phyloP scores from a whole-genome alignment of 2,888 invertebrate genomes.

The Apamea anceps region DNA sequence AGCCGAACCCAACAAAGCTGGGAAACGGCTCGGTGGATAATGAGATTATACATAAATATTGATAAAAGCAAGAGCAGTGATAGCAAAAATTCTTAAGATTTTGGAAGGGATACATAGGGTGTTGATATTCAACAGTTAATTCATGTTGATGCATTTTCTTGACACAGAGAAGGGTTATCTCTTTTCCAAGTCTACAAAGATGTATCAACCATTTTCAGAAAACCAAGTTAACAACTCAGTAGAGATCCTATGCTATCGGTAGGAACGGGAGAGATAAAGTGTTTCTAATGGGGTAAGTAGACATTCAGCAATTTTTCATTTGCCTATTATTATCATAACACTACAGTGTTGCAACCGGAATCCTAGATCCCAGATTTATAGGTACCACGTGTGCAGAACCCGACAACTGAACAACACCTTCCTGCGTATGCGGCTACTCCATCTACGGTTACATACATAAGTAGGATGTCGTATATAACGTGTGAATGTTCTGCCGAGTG shows the following conservation, averaged over 20 bases:
- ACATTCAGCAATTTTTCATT: background rate
- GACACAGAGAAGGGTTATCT: background rate
- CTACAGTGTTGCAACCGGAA: background rate
- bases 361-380: slow-evolving; percentile 7
- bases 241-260: background rate
- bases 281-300: background rate
- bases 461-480: slow-evolving; percentile 71
- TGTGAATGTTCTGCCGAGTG: slow-evolving; percentile 65
- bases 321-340: background rate
- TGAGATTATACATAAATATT: background rate
- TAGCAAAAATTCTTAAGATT: background rate
- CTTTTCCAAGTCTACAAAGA: background rate
- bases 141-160: background rate
- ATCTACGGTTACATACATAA: slow-evolving; percentile 43
- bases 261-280: background rate
- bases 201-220: background rate
- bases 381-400: slow-evolving; percentile 13
- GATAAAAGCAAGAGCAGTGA: background rate
- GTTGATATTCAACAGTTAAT: background rate
- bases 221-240: background rate
- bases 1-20: background rate
- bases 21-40: background rate
- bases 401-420: slow-evolving; percentile 24
- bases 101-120: background rate
- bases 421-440: slow-evolving; percentile 9